Conservation (phyloP, 53 echinoderm and acorn worm genomes). For the Paracentrotus lividus region DNA sequence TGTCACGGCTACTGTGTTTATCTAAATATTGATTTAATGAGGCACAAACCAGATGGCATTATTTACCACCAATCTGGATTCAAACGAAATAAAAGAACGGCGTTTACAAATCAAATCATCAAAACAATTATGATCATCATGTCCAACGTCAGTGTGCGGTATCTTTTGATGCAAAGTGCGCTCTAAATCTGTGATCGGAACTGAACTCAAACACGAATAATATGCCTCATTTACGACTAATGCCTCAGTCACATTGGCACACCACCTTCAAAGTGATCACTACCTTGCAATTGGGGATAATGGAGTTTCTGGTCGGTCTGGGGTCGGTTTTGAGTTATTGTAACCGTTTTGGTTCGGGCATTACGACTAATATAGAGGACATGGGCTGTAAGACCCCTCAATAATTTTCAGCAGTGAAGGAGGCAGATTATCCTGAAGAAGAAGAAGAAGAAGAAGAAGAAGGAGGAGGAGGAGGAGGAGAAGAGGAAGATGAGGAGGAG, state of each 20-base stretch:
- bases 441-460: neutral
- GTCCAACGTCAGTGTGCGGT: neutral
- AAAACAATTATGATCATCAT: constrained; percentile 49
- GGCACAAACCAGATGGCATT: neutral
- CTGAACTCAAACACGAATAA: neutral
- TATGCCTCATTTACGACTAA: neutral
- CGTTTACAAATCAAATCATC: constrained; percentile 31
- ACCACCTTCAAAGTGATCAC: too few species aligned
- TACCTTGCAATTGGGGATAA: too few species aligned
- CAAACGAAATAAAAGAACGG: neutral
- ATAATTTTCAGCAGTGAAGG: too few species aligned
- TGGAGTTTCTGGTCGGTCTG: too few species aligned
- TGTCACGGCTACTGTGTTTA: neutral
- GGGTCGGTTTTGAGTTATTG: too few species aligned
- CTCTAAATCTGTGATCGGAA: neutral
- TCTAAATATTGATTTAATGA: neutral
- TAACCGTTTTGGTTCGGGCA: too few species aligned
- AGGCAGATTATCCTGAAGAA: too few species aligned
- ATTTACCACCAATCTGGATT: neutral
- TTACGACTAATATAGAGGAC: too few species aligned
- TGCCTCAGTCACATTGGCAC: neutral
- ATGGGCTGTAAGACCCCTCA: too few species aligned
- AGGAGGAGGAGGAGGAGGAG: neutral
- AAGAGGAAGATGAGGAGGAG: too few species aligned
- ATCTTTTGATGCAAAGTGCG: neutral